phyloP scores from a whole-genome alignment of 2,888 invertebrate genomes.

The Capitulum mitella region DNA sequence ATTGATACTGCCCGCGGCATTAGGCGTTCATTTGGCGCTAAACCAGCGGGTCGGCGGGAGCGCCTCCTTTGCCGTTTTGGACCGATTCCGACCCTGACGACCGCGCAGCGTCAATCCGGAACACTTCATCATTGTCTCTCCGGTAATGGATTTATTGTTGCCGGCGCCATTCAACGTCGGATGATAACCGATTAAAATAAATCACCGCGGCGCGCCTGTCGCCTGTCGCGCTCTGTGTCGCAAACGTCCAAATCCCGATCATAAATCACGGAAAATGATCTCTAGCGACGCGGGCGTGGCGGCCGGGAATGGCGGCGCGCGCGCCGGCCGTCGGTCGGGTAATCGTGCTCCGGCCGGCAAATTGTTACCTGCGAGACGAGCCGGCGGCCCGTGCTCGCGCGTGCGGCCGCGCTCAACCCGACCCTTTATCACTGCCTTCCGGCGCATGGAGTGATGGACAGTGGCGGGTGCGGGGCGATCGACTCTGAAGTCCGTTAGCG shows the following conservation, averaged over 20 bases:
- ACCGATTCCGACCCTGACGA: neutral
- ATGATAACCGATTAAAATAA: slow-evolving; percentile 24
- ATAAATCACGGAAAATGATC: slow-evolving; percentile 1
- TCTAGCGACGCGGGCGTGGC: slow-evolving; percentile 17
- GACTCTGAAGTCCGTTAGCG: slow-evolving; percentile 19
- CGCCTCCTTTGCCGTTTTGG: neutral
- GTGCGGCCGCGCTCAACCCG: neutral
- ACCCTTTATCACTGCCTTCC: neutral
- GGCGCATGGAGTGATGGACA: slow-evolving; percentile 5
- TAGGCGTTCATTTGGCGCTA: neutral
- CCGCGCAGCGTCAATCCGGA: neutral
- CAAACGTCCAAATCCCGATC: neutral
- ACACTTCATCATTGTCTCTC: slow-evolving; percentile 16
- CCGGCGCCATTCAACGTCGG: neutral
- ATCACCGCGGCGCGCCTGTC: neutral
- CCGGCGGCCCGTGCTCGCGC: neutral
- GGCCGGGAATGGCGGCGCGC: neutral
- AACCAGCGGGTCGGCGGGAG: neutral
- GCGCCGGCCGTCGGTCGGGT: neutral
- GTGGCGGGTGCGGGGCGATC: neutral
- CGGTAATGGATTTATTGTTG: slow-evolving; percentile 19
- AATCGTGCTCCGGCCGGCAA: neutral
- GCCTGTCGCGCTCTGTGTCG: slow-evolving; percentile 6
- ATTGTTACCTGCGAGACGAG: slow-evolving; percentile 15
- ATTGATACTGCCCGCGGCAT: neutral